phyloP scores from a whole-genome alignment of 2,888 invertebrate species.

The Noctuana brunneofusca region DNA sequence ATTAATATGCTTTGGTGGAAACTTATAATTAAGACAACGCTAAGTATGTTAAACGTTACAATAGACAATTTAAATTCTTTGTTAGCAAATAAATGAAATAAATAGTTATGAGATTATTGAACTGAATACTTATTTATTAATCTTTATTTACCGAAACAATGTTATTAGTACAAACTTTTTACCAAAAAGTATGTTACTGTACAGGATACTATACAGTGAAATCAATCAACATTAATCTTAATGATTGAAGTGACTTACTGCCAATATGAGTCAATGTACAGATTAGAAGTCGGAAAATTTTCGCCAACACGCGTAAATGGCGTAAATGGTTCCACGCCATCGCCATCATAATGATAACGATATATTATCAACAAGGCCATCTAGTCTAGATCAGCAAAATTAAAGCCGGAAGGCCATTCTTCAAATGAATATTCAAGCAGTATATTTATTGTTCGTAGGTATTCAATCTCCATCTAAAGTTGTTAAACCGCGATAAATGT shows the following conservation, averaged over 20 bases:
- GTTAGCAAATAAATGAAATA: too few species aligned
- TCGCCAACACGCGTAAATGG: slow-evolving; percentile 14
- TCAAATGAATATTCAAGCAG: background rate
- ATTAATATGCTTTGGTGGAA: too few species aligned
- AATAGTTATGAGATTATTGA: too few species aligned
- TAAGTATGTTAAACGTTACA: too few species aligned
- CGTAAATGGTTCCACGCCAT: slow-evolving; percentile 9
- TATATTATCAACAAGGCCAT: slow-evolving; percentile 26
- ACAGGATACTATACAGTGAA: background rate
- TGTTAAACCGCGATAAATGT: too few species aligned
- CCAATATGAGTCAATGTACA: slow-evolving; percentile 21
- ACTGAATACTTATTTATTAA: too few species aligned
- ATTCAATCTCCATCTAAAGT: too few species aligned
- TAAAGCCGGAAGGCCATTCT: background rate
- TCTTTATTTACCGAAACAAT: too few species aligned
- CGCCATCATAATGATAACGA: slow-evolving; percentile 27
- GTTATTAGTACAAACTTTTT: background rate
- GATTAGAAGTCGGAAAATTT: slow-evolving; percentile 21
- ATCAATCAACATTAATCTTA: background rate
- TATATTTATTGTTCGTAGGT: too few species aligned
- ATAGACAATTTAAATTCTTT: too few species aligned
- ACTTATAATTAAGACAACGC: too few species aligned
- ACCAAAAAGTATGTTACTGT: background rate
- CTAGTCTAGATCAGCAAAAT: slow-evolving; percentile 3
- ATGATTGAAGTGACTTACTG: background rate